Evolutionary conservation across 2,888 invertebrate genomes (phyloP), one percentile per base, ranked within the genome.

Genomic region (Himalopsyche anomala): DNA sequence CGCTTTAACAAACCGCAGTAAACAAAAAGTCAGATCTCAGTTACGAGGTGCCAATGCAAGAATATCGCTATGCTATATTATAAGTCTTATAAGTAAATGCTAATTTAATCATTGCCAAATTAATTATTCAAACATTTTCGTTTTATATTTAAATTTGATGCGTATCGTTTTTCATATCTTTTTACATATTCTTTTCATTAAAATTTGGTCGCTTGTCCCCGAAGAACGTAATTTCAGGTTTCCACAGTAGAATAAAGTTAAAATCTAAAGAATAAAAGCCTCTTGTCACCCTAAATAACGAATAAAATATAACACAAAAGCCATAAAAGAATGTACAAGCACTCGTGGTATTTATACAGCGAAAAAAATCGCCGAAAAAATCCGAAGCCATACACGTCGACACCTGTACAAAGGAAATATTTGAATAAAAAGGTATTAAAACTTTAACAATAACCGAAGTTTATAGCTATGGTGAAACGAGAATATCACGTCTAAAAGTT

Each of bases 381-480:
- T 40, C 80, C 80, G 1, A 40, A 80, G 42, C 80, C 36, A 80
- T 80, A 80, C 80, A 38, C 80, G 80, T 38, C 42, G 80, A 80
- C 80, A 80, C 80, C 80, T 80, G 80, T 80, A 42, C 80, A 80
- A 80, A 80, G 80, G 81, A 51, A 81, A 45, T 28, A 81, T 42
- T 81, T 42, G 81, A 81, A 81, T 42, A 81, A 80, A 74, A 54
- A 38, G n/a, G 45, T 74, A 84, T 84, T 80, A 38, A 51, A 80
- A 84, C 55, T 84, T 84, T 55, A 80, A 84, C 84, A 84, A 84
- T 84, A 84, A 84, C 80, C 55, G 19, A 54, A 80, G 84, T 84
- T 84, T 54, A 74, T 40, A 17, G 82, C 38, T 45, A 28, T 74
- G 17, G 51, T n/a, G 38, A 55, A 45, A 55, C 62, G 45, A 80